A percentile compares a stretch with the other conserved stretches of the same genome.
Evolutionary conservation across 37 sponge, comb jelly and placozoan genomes (phyloP).

Genomic region (Eunapius fragilis): DNA sequence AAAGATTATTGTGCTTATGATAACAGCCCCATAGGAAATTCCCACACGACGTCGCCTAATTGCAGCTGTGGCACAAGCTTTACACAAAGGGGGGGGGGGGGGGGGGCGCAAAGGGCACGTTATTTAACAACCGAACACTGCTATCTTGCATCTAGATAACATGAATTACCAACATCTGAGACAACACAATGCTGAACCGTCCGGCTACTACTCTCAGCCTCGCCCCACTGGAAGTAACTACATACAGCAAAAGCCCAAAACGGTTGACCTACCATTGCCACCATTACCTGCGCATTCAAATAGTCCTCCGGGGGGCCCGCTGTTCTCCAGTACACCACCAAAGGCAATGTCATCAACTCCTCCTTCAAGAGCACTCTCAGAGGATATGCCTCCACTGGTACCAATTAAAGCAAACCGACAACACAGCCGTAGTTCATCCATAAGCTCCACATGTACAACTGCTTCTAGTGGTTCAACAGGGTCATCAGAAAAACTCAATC

Average conservation of each 20-base stretch:
- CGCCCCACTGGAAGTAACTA: background rate
- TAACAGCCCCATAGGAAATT: background rate
- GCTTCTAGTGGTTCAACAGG: background rate
- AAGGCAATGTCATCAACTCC: background rate
- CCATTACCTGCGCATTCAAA: background rate
- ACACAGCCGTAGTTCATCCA: background rate
- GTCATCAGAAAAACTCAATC: constrained; percentile 19
- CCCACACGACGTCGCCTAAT: background rate
- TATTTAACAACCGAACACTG: background rate
- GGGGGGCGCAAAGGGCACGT: background rate
- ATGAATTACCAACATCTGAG: background rate
- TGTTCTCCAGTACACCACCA: background rate
- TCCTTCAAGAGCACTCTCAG: background rate
- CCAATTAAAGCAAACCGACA: background rate
- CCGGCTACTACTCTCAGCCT: background rate
- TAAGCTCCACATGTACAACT: background rate
- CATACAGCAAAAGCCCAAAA: background rate
- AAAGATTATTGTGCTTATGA: background rate
- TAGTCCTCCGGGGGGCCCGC: background rate
- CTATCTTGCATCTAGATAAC: background rate
- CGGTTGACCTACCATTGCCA: background rate
- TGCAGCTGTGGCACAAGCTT: background rate
- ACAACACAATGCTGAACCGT: background rate
- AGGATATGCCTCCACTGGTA: background rate
- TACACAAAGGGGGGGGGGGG: no score